Evolutionary conservation across 2,888 invertebrate species (phyloP).

Genomic region (Nezara viridula): DNA sequence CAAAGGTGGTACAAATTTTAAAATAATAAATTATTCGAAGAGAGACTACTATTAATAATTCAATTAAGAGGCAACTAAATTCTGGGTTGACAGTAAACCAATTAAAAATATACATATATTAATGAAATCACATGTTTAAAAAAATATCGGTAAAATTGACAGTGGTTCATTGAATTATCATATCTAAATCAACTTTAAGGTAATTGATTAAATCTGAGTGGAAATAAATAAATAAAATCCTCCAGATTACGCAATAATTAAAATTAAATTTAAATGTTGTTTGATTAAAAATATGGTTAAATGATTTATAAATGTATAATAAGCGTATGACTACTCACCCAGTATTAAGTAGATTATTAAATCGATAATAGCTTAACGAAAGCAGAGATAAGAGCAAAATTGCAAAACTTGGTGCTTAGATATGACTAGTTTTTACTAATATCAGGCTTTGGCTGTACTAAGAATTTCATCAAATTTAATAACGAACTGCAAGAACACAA

Average conservation of each 20-base stretch:
- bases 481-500: background rate
- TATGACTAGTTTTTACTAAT: background rate
- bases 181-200: background rate
- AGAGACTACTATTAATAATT: too few species aligned
- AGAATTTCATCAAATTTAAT: background rate
- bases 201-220: background rate
- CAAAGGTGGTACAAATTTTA: background rate
- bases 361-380: background rate
- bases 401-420: slow-evolving; percentile 22
- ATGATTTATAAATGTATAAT: background rate
- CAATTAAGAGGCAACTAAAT: background rate
- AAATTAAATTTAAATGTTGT: background rate
- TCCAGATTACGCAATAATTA: background rate
- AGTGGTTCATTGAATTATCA: background rate
- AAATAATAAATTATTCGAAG: background rate
- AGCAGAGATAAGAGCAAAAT: background rate
- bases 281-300: background rate
- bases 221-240: background rate
- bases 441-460: background rate
- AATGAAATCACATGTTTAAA: background rate
- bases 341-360: slow-evolving; percentile 34
- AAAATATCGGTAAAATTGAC: background rate
- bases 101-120: background rate
- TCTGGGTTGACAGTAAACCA: background rate
- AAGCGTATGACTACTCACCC: background rate